Evolutionary conservation across 1,140 invertebrate genomes (phyloP).

Genomic region (Trialeurodes vaporariorum): DNA sequence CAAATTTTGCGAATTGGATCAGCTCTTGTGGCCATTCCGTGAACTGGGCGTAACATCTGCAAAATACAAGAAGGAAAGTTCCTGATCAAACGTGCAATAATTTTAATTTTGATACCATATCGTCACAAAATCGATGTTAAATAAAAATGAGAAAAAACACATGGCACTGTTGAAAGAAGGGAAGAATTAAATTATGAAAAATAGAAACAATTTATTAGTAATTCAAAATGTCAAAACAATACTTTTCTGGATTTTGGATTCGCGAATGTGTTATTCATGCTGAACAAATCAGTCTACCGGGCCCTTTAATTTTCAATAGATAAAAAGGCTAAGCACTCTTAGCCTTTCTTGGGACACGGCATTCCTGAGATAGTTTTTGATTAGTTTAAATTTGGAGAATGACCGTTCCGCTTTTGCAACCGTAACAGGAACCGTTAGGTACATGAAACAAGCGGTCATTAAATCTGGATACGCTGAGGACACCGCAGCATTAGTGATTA

Average conservation of each 20-base stretch:
- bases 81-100: too few species aligned
- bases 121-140: too few species aligned
- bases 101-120: too few species aligned
- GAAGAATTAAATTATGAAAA: too few species aligned
- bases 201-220: too few species aligned
- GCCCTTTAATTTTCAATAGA: not conserved
- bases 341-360: constrained; percentile 4
- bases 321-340: constrained; percentile 7
- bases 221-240: too few species aligned
- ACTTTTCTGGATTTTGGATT: constrained; percentile 9
- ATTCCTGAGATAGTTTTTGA: constrained; percentile 14
- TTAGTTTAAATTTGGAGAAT: constrained; percentile 13
- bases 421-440: constrained; percentile 12
- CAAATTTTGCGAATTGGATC: too few species aligned
- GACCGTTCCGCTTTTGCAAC: constrained; percentile 8
- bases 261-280: constrained; percentile 3
- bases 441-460: constrained; percentile 7
- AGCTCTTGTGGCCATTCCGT: too few species aligned
- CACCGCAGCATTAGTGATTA: constrained; percentile 6
- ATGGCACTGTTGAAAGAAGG: too few species aligned
- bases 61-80: too few species aligned
- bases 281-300: not conserved
- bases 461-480: not conserved
- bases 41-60: too few species aligned
- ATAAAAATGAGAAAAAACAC: too few species aligned